phyloP scores from a whole-genome alignment of 1,140 invertebrate species.

The Trissolcus basalis region DNA sequence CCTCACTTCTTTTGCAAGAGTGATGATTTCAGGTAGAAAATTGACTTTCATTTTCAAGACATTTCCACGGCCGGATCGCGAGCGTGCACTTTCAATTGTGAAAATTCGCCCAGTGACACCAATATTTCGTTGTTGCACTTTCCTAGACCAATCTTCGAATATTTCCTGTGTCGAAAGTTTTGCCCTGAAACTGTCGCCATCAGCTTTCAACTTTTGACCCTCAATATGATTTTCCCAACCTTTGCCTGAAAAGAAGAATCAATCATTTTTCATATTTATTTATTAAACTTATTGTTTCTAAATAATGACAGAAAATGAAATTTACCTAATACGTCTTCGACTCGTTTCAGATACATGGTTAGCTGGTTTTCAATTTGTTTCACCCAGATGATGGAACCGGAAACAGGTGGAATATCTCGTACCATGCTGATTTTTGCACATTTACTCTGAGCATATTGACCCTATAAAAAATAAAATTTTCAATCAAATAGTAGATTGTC shows the following conservation, averaged over 20 bases:
- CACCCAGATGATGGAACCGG: constrained; percentile 99
- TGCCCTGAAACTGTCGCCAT: constrained; percentile 97
- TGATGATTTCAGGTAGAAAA: constrained; percentile 98
- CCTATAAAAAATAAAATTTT: constrained; percentile 75
- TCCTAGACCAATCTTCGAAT: constrained; percentile 98
- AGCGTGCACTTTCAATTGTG: constrained; percentile 91
- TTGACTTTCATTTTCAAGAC: constrained; percentile 96
- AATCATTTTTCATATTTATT: not conserved
- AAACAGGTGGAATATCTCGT: constrained; percentile 95
- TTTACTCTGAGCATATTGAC: constrained; percentile 95
- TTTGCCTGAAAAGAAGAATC: constrained; percentile 81
- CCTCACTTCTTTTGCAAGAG: constrained; percentile 97
- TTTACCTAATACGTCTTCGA: constrained; percentile 95
- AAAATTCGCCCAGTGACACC: constrained; percentile 96
- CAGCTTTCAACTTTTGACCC: constrained; percentile 97
- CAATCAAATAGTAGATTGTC: too few species aligned
- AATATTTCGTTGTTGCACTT: constrained; percentile 95
- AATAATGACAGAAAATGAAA: not conserved
- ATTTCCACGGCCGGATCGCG: constrained; percentile 89
- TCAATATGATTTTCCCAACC: constrained; percentile 99
- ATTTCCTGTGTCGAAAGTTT: constrained; percentile 97
- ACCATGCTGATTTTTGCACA: constrained; percentile 92
- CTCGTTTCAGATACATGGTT: constrained; percentile 96
- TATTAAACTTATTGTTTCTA: too few species aligned
- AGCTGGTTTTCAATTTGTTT: constrained; percentile 98